Conservation (phyloP, 2,888 invertebrate species). For the Bugulina stolonifera region DNA sequence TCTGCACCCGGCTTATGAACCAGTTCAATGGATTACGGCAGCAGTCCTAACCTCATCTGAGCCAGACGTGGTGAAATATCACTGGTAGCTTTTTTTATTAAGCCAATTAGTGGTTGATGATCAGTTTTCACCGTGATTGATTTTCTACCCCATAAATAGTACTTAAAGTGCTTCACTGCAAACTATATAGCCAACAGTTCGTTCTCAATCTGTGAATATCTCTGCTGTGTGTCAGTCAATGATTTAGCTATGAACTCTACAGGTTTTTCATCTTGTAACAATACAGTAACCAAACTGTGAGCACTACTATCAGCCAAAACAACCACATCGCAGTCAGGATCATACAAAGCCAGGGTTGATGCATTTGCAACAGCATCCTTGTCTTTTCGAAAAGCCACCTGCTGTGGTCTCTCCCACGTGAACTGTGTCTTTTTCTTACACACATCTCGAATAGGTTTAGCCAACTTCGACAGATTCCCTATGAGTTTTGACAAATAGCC, state of each 20-base stretch:
- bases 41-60: neutral
- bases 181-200: neutral
- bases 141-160: neutral
- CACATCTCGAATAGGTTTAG: neutral
- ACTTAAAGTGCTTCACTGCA: neutral
- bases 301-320: neutral
- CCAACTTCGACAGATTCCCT: neutral
- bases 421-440: slow-evolving; percentile 12
- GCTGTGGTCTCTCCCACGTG: neutral
- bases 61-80: neutral
- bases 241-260: slow-evolving; percentile 1
- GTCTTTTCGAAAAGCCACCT: slow-evolving; percentile 1
- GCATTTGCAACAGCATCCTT: neutral
- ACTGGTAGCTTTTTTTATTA: neutral
- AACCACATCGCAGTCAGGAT: neutral
- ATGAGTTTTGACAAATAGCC: neutral
- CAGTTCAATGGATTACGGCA: neutral
- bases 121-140: slow-evolving; percentile 10
- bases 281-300: slow-evolving; percentile 17
- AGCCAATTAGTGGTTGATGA: slow-evolving; percentile 3
- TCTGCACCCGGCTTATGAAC: neutral
- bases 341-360: neutral
- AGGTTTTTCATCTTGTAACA: neutral
- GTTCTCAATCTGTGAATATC: neutral
- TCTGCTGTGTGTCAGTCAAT: neutral